Base-by-base conservation (phyloP, 2,888 invertebrate genomes). In the Argynnis bischoffii region DNA sequence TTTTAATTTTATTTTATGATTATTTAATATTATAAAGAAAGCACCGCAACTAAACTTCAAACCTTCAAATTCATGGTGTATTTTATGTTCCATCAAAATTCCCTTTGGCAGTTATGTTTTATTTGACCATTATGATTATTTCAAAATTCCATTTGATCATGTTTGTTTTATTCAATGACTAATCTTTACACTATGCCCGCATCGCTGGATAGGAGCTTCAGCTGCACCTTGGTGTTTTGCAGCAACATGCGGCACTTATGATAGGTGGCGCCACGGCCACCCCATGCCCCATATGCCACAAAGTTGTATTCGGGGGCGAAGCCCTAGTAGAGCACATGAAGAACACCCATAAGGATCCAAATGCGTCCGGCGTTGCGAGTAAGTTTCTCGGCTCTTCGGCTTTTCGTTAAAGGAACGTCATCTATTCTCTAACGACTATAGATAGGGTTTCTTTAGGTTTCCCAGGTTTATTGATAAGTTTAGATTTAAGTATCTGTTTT, bases 301-400 rank as follows among this genome's bases (percentile, higher is more conserved):
- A 98, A 93, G 95, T 98, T 86, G 97, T 98, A 93, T 95, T 98
- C 82, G 97, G 97, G 77, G 97, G 97, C 75, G 98, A 98, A 92
- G 97, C 97, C 67, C 95, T 98, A 72, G 97, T 98, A 94, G 98
- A 98, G 90, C 98, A 98, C 89, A 98, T 98, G 98, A 98, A 98
- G 93, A 97, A 97, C 87, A 96, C 97, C 65, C 98, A 98, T 92
- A 98, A 98, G 94, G 98, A 98, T 84, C 98, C 97, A 51, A 96
- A 96, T 89, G 96, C 96, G 77, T 96, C 96, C 78, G 96, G 96
- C 85, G 96, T 96, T 92, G 96, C 96, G 94, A 97, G 97, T 97
- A 96, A 96, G 96, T 95, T 88, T 89, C 86, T 77, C 74, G 76
- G 75, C 69, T 68, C 76, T 76, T 79, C 78, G 78, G 77, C 75